phyloP scores from a whole-genome alignment of 2,113 vertebrate genomes.

The Chaetodon trifascialis region DNA sequence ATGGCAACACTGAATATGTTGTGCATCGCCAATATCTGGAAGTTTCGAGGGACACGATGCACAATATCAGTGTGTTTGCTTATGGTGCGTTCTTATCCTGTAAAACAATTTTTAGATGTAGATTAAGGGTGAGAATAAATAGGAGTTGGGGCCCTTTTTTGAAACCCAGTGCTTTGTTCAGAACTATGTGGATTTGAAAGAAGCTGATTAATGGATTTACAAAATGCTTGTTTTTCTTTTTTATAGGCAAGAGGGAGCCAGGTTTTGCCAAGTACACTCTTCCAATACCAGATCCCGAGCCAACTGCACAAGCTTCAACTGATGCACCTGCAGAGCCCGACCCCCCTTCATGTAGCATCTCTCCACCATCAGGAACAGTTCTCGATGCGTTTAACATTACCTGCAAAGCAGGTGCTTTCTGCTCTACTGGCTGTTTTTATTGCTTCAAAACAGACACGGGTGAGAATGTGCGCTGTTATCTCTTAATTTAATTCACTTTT shows the following conservation, averaged over 20 bases:
- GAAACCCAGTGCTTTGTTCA: neutral
- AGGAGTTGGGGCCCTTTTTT: neutral
- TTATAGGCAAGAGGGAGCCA: slow-evolving; percentile 54
- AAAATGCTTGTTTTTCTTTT: neutral
- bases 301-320: slow-evolving; percentile 46
- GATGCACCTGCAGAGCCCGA: slow-evolving; percentile 45
- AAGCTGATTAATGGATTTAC: neutral
- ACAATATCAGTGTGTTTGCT: slow-evolving; percentile 78
- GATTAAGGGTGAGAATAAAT: neutral
- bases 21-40: slow-evolving; percentile 65
- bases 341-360: slow-evolving; percentile 80
- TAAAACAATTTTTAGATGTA: neutral
- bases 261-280: slow-evolving; percentile 69
- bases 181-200: neutral
- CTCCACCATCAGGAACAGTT: slow-evolving; percentile 85
- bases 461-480: slow-evolving; percentile 32
- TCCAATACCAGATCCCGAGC: slow-evolving; percentile 48
- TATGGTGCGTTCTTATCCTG: slow-evolving; percentile 73
- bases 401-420: slow-evolving; percentile 81
- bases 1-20: slow-evolving; percentile 64
- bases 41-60: slow-evolving; percentile 47
- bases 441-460: slow-evolving; percentile 87
- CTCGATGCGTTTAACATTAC: slow-evolving; percentile 86
- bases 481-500: neutral
- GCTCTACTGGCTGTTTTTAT: slow-evolving; percentile 81